phyloP scores from a whole-genome alignment of 1,140 invertebrate genomes.

The Papilio polytes region DNA sequence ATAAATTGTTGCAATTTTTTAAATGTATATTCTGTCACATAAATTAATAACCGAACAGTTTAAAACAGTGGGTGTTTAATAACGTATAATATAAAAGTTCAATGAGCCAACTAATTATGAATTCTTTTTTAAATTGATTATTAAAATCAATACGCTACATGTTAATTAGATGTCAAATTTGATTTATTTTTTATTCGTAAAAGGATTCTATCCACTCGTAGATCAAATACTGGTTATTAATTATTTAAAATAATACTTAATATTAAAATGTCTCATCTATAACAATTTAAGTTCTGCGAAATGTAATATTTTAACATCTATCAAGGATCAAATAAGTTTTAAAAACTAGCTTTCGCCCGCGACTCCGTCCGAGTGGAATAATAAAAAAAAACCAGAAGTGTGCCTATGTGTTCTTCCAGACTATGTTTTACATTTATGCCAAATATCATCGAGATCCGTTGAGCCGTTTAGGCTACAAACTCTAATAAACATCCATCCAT shows the following conservation, averaged over 20 bases:
- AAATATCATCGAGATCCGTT: no score
- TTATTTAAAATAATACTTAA: background rate
- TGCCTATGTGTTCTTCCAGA: no score
- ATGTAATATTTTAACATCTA: no score
- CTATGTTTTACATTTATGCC: no score
- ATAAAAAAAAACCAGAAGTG: no score
- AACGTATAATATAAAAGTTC: constrained; percentile 29
- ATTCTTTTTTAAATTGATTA: constrained; percentile 39
- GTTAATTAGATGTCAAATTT: constrained; percentile 18
- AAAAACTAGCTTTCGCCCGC: no score
- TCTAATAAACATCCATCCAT: no score
- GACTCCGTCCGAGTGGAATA: no score
- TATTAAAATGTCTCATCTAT: background rate
- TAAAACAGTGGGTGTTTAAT: constrained; percentile 34
- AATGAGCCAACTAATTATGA: constrained; percentile 40
- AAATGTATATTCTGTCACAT: constrained; percentile 6
- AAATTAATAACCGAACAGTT: constrained; percentile 7
- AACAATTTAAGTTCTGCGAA: background rate
- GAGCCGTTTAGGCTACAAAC: background rate
- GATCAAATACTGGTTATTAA: constrained; percentile 22
- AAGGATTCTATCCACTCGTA: constrained; percentile 4
- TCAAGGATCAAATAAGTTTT: background rate
- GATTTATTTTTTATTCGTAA: constrained; percentile 41
- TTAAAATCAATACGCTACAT: constrained; percentile 40
- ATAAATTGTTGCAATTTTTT: background rate